A percentile compares a stretch with the other conserved stretches of the same genome.
phyloP scores from a whole-genome alignment of 2,888 invertebrate species.

The Caenorhabditis wallacei region DNA sequence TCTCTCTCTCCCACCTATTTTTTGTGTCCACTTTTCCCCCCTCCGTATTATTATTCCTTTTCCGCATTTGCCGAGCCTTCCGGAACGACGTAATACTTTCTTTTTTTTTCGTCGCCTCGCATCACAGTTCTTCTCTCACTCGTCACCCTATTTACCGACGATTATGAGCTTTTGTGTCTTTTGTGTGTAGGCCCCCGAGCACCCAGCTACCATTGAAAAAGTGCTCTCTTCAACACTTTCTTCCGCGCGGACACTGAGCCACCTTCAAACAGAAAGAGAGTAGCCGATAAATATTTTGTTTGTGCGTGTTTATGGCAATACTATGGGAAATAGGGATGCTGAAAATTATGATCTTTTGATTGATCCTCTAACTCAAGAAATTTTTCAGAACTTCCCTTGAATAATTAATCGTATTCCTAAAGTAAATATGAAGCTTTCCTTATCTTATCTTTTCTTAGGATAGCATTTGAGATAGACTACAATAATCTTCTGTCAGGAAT shows the following conservation, averaged over 20 bases:
- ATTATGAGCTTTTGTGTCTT: slow-evolving; percentile 63
- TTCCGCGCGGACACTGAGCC: slow-evolving; percentile 5
- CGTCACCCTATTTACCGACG: slow-evolving; percentile 60
- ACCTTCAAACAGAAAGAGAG: slow-evolving; percentile 14
- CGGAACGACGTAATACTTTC: slow-evolving; percentile 46
- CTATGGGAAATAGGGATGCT: not conserved
- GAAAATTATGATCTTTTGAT: too few relatives aligned
- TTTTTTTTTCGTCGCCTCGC: not conserved
- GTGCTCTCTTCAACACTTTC: not conserved
- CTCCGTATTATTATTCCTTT: slow-evolving; percentile 36
- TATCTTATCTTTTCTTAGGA: not conserved
- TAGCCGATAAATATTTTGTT: slow-evolving; percentile 43
- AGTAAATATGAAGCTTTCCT: too few relatives aligned
- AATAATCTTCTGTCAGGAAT: not conserved
- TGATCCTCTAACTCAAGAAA: too few relatives aligned
- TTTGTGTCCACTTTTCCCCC: slow-evolving; percentile 36
- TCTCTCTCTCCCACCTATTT: not conserved
- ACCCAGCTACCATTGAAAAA: not conserved
- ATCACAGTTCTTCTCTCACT: slow-evolving; percentile 42
- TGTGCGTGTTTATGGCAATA: slow-evolving; percentile 9
- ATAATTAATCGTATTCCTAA: too few relatives aligned
- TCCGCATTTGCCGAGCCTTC: slow-evolving; percentile 18
- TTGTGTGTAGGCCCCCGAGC: slow-evolving; percentile 29
- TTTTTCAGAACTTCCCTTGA: too few relatives aligned
- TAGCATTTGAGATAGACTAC: not conserved